Percentiles rank a stretch among this genome's conserved stretches.
Evolutionary conservation across 1,140 invertebrate species (phyloP).

Genomic region (Plectrocnemia conspersa): DNA sequence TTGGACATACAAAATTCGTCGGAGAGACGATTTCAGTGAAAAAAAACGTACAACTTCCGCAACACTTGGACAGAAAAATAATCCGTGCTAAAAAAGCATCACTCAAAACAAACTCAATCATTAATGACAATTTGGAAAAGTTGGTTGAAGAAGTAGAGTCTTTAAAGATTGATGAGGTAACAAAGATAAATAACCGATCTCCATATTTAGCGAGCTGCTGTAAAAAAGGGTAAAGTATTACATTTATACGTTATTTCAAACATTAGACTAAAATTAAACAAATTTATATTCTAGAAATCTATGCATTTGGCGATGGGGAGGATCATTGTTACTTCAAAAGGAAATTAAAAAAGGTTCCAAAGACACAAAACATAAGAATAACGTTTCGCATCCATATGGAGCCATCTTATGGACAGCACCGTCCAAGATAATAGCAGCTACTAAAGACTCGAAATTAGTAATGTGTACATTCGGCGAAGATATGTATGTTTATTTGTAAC

Average conservation of each 20-base stretch:
- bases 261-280: background rate
- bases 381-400: constrained; percentile 24
- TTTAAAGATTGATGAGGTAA: too few relatives aligned
- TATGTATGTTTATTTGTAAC: background rate
- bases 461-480: constrained; percentile 12
- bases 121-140: too few relatives aligned
- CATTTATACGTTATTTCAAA: background rate
- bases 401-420: constrained; percentile 20
- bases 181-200: background rate
- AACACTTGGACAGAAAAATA: too few relatives aligned
- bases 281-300: constrained; percentile 20
- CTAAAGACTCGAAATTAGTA: constrained; percentile 22
- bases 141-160: too few relatives aligned
- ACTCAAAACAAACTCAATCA: too few relatives aligned
- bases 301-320: constrained; percentile 30
- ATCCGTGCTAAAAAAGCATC: too few relatives aligned
- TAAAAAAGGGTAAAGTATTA: constrained; percentile 29
- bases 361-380: constrained; percentile 15
- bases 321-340: constrained; percentile 16
- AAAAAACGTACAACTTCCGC: too few relatives aligned
- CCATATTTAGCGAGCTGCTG: constrained; percentile 26
- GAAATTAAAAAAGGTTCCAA: constrained; percentile 5
- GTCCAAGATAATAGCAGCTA: constrained; percentile 17
- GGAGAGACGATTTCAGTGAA: too few relatives aligned
- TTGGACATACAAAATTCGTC: constrained; percentile 48